These are phyloP conservation scores for Caenorhabditis latens DNA, from an alignment of 1,140 invertebrate genomes.

Conservation along the genomic window DNA sequence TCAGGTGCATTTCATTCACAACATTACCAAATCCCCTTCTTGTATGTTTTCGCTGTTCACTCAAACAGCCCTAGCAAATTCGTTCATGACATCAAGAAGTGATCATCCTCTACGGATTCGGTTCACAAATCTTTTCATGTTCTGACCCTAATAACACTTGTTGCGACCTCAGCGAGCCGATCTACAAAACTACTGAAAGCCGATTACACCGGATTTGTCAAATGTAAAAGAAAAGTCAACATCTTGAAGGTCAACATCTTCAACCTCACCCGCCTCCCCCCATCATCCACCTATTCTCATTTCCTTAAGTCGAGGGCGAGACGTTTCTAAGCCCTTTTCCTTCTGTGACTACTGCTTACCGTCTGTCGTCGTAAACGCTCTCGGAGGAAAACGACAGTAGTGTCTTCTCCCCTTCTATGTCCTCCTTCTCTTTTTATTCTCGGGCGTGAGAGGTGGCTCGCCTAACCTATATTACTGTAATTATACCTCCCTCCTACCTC, in stretches of 20 bases:
- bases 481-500: not conserved
- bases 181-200: not conserved
- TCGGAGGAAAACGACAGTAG: not conserved
- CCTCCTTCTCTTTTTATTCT: constrained; percentile 47
- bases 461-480: constrained; percentile 56
- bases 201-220: constrained; percentile 13
- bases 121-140: constrained; percentile 37
- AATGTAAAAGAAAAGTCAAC: constrained; percentile 21
- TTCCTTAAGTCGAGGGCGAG: not conserved
- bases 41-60: not conserved
- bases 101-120: constrained; percentile 7
- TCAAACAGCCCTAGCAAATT: not conserved
- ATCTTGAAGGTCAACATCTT: constrained; percentile 43
- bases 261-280: not conserved
- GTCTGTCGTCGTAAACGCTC: constrained; percentile 53
- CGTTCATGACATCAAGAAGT: constrained; percentile 24
- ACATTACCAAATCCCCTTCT: not conserved
- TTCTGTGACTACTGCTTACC: constrained; percentile 35
- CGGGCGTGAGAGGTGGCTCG: constrained; percentile 16
- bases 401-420: constrained; percentile 43
- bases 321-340: constrained; percentile 43
- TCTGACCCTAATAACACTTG: constrained; percentile 46
- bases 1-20: not conserved
- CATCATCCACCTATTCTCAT: constrained; percentile 3
- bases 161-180: constrained; percentile 12